Conservation (phyloP, 2,113 vertebrate species). For the Stegastes partitus region DNA sequence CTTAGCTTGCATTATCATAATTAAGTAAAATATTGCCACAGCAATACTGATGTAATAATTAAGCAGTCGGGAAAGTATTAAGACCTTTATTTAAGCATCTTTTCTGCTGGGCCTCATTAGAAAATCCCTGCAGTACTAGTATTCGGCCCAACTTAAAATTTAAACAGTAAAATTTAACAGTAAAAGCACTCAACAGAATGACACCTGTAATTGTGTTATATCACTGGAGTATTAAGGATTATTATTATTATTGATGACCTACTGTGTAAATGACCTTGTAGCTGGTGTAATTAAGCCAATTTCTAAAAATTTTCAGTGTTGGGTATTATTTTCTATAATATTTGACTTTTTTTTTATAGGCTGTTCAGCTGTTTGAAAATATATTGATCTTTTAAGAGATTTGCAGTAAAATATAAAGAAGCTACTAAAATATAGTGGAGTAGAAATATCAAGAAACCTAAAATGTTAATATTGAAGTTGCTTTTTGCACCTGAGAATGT, state of each 20-base stretch:
- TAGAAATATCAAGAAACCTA: neutral
- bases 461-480: neutral
- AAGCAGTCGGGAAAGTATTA: neutral
- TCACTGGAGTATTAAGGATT: neutral
- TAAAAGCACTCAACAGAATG: neutral
- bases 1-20: neutral
- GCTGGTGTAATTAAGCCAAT: neutral
- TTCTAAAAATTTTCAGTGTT: neutral
- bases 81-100: neutral
- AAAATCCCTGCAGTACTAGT: no score
- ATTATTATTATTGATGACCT: constrained; percentile 15
- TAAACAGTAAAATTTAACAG: neutral
- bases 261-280: neutral
- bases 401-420: neutral
- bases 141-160: no score
- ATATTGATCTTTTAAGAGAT: no score
- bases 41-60: neutral
- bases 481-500: no score
- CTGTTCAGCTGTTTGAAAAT: no score
- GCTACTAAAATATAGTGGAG: neutral
- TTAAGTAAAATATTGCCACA: neutral
- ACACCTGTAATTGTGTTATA: neutral
- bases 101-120: no score
- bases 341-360: neutral
- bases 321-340: neutral